Conservation (phyloP, 1,140 invertebrate species). For the Octopus sinensis region DNA sequence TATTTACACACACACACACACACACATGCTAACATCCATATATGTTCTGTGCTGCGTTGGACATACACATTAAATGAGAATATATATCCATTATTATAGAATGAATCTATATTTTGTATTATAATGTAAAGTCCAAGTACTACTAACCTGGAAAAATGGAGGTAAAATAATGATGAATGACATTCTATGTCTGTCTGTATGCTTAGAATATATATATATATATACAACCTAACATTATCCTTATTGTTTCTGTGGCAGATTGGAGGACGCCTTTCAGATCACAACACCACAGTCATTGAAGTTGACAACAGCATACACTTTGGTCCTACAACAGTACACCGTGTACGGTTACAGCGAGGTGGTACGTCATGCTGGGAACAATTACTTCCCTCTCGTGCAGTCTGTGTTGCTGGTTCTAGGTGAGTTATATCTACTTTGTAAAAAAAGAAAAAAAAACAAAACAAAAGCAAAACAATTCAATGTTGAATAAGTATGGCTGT, state of each 20-base stretch:
- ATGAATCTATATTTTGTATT: too few species aligned
- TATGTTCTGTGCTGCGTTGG: too few species aligned
- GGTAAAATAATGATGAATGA: too few species aligned
- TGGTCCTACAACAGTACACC: conserved; percentile 39
- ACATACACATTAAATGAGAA: too few species aligned
- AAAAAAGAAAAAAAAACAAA: not conserved
- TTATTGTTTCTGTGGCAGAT: conserved; percentile 25
- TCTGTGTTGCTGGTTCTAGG: conserved; percentile 45
- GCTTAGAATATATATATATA: too few species aligned
- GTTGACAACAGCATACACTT: conserved; percentile 48
- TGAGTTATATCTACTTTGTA: conserved; percentile 21
- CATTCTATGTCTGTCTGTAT: too few species aligned
- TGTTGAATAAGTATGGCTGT: not conserved
- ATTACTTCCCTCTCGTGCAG: conserved; percentile 40
- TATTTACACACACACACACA: too few species aligned
- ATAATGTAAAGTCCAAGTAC: too few species aligned
- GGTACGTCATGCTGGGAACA: conserved; percentile 46
- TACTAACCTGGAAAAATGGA: too few species aligned
- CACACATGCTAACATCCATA: too few species aligned
- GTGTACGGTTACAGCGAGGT: conserved; percentile 37
- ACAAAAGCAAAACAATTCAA: not conserved
- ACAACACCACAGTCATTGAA: conserved; percentile 34
- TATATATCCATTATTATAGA: too few species aligned
- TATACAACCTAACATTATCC: not conserved
- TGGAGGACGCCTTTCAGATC: conserved; percentile 28